phyloP scores from a whole-genome alignment of 1,140 invertebrate genomes.

The Drosophila navojoa region DNA sequence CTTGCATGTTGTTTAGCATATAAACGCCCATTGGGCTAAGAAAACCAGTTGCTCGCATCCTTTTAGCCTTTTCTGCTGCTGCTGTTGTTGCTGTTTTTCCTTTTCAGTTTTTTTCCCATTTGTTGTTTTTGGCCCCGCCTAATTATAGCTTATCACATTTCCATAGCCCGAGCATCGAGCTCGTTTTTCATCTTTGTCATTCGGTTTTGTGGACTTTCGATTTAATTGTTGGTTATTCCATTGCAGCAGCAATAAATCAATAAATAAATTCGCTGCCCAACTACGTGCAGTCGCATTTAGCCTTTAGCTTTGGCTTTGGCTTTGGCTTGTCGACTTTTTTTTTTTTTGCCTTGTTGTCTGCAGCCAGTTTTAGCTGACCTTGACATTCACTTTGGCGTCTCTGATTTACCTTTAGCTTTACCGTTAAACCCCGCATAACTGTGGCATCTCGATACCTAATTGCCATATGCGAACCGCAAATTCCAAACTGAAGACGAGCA shows the following conservation, averaged over 20 bases:
- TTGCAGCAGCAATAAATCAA: slow-evolving; percentile 61
- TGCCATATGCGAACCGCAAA: slow-evolving; percentile 52
- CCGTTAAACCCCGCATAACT: slow-evolving; percentile 41
- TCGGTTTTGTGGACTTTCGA: slow-evolving; percentile 32
- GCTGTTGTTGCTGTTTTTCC: neutral
- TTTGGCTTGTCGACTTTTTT: no score
- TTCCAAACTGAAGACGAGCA: slow-evolving; percentile 45
- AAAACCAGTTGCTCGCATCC: slow-evolving; percentile 38
- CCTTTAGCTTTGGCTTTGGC: neutral
- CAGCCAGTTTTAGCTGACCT: slow-evolving; percentile 22
- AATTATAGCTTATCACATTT: slow-evolving; percentile 83
- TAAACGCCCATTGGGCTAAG: slow-evolving; percentile 58
- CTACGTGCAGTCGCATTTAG: slow-evolving; percentile 1
- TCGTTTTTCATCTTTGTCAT: slow-evolving; percentile 82
- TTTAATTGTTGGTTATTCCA: slow-evolving; percentile 40
- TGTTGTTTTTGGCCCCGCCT: slow-evolving; percentile 42
- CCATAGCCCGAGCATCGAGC: slow-evolving; percentile 75
- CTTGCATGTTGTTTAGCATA: slow-evolving; percentile 83
- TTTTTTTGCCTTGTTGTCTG: neutral
- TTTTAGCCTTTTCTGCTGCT: slow-evolving; percentile 30
- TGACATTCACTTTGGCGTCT: slow-evolving; percentile 31
- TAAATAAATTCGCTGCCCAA: slow-evolving; percentile 12
- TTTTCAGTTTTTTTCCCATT: neutral
- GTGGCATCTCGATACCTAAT: slow-evolving; percentile 58
- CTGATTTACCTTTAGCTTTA: slow-evolving; percentile 29